A percentile compares a stretch with the other conserved stretches of the same genome.
Evolutionary conservation across 2,888 invertebrate genomes (phyloP).

Genomic region (Dasypolia templi): DNA sequence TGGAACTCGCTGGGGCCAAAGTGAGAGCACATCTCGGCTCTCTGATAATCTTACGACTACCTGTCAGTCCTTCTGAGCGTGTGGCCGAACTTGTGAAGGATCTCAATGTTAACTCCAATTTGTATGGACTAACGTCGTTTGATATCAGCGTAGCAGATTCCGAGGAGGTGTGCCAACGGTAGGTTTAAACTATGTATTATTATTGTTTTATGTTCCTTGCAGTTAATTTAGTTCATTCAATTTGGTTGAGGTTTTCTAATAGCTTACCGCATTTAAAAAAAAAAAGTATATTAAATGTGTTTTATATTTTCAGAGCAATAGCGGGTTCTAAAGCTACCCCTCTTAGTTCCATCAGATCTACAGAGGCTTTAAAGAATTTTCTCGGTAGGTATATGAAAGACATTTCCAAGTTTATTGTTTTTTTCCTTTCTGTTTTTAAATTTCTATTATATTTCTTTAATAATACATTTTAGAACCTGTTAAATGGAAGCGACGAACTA

Average conservation of each 20-base stretch:
- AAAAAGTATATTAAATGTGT: neutral
- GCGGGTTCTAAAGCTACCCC: conserved; percentile 67
- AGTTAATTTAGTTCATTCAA: neutral
- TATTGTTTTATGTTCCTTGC: neutral
- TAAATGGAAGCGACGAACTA: conserved; percentile 67
- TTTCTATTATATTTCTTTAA: neutral
- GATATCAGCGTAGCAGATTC: conserved; percentile 82
- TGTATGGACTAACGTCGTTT: conserved; percentile 78
- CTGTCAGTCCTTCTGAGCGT: conserved; percentile 75
- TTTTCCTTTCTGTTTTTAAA: neutral
- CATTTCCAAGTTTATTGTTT: neutral
- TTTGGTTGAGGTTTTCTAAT: no score
- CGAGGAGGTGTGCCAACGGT: conserved; percentile 84
- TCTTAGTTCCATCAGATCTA: conserved; percentile 41
- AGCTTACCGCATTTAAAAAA: neutral
- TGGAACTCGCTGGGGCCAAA: conserved; percentile 72
- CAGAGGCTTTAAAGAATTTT: conserved; percentile 69
- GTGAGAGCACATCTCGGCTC: conserved; percentile 82
- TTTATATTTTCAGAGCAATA: conserved; percentile 73
- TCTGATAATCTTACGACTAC: conserved; percentile 79
- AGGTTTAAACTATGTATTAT: neutral
- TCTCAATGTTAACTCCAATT: conserved; percentile 68
- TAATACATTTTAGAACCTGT: conserved; percentile 69
- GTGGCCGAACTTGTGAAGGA: conserved; percentile 77
- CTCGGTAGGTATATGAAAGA: conserved; percentile 60